Evolutionary conservation across 2,113 vertebrate species (phyloP), one percentile per base, ranked within the genome.

Genomic region (Perccottus glenii): DNA sequence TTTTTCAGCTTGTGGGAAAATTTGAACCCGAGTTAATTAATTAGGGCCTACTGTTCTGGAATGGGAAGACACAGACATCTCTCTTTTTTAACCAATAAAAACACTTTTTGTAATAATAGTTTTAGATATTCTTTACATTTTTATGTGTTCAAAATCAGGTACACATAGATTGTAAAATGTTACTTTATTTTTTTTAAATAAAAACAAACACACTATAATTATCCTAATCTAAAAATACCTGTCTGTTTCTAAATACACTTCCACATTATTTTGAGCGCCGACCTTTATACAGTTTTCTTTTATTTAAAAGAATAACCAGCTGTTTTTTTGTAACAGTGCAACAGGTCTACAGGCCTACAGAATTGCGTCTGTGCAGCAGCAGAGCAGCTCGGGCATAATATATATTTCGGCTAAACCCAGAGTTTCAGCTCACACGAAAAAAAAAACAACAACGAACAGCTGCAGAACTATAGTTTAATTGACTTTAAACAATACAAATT

Each of bases 21-120:
- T 91, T 73, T 88, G 90, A 87, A 85, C 75, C 60, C 62, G 82
- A 81, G 82, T 94, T 87, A 91, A 94, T 94, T 88, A 92, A 93
- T 91, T 85, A 27, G 19, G 19, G 19, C 19, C 19, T 27, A 87
- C 84, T 67, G 76, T 69, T 80, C 69, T 88, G 73, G 64, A 73
- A 60, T 10, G 42, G 27, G 64, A 56, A 60, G 92, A 83, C 88
- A 92, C 58, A 66, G 78, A 82, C 71, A 73, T 70, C 64, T 64
- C 51, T 80, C 47, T 64, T 63, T 78, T 38, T 49, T 64, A 64
- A 64, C 60, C 19, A 75, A 62, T 1, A 81, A 68, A 80, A 49
- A 53, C 35, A 70, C 38, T 61, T 61, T 58, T 9, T 46, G n/a
- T 46, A 46, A 46, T 63, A 40, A 40, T 40, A 40, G 38, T 8